Evolutionary conservation across 1,140 invertebrate species (phyloP).

Genomic region (Branchinecta lynchi): DNA sequence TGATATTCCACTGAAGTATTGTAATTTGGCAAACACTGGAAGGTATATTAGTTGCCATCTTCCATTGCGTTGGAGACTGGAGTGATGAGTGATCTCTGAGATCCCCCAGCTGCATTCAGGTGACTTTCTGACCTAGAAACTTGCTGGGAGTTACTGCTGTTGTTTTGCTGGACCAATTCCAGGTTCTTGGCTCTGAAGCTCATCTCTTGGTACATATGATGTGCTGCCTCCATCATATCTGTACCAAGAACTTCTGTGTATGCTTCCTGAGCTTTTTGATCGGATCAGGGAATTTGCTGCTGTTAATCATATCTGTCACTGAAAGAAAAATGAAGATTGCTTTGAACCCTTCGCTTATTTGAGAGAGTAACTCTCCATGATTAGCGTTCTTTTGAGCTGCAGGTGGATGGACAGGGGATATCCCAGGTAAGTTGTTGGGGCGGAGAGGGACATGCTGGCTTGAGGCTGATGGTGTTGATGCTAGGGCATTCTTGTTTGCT

Average conservation of each 20-base stretch:
- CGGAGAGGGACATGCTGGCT: neutral
- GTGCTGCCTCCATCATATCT: neutral
- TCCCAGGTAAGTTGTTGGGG: neutral
- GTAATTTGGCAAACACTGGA: neutral
- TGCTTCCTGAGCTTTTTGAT: neutral
- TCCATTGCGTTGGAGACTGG: neutral
- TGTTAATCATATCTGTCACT: neutral
- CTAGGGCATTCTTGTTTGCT: neutral
- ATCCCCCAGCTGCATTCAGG: neutral
- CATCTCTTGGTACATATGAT: constrained; percentile 3
- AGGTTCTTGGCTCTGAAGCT: neutral
- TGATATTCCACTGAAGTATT: neutral
- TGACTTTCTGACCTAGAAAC: neutral
- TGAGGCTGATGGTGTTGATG: neutral
- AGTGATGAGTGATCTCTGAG: neutral
- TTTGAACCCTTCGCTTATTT: neutral
- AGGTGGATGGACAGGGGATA: neutral
- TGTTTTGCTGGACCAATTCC: neutral
- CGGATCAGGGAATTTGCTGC: neutral
- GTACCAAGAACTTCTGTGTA: neutral
- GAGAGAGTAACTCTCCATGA: neutral
- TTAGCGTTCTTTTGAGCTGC: neutral
- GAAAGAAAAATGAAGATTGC: neutral
- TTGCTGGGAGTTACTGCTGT: neutral
- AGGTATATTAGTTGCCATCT: neutral